Evolutionary conservation across 2,888 invertebrate genomes (phyloP).

Genomic region (Sabatieria punctata): DNA sequence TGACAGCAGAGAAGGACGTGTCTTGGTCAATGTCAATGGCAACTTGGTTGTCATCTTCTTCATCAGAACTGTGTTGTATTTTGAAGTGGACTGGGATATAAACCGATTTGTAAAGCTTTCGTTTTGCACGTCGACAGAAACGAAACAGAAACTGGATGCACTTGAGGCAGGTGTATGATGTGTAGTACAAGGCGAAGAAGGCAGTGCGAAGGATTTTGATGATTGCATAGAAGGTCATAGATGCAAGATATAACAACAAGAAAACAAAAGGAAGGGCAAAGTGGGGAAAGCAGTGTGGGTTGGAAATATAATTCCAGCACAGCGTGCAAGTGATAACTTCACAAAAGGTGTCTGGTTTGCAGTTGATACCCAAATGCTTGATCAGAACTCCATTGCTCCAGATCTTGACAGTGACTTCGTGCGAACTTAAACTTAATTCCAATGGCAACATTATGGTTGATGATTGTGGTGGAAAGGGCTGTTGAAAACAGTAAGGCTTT

Average conservation of each 20-base stretch:
- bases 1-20: too few relatives aligned
- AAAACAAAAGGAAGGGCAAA: neutral
- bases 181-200: too few relatives aligned
- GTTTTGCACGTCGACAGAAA: too few relatives aligned
- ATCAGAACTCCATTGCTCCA: neutral
- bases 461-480: neutral
- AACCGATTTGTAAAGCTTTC: too few relatives aligned
- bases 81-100: too few relatives aligned
- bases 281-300: constrained; percentile 2
- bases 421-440: neutral
- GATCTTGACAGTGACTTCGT: neutral
- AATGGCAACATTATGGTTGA: neutral
- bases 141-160: too few relatives aligned
- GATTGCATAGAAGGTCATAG: neutral
- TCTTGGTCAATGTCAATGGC: too few relatives aligned
- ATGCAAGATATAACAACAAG: neutral
- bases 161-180: too few relatives aligned
- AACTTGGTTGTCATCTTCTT: neutral
- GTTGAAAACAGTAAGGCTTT: neutral
- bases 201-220: too few relatives aligned
- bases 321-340: constrained; percentile 1
- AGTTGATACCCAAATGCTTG: neutral
- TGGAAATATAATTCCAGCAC: neutral
- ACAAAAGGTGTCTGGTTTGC: constrained; percentile 4
- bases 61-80: too few relatives aligned